phyloP scores from a whole-genome alignment of 2,797 vertebrate species.

The Coregonus suidteri region DNA sequence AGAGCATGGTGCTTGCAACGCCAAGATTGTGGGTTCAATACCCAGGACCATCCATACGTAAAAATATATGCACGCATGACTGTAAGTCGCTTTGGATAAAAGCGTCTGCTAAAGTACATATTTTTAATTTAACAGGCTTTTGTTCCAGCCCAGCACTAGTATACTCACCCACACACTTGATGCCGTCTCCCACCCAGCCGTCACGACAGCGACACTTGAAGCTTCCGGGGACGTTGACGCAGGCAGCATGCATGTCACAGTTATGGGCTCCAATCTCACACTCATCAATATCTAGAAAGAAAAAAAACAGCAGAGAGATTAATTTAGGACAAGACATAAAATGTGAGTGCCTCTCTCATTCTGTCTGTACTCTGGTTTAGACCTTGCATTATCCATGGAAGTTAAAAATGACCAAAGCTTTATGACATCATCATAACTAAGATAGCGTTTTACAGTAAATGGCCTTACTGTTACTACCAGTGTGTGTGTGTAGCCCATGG shows the following conservation, averaged over 20 bases:
- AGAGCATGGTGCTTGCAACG: no score
- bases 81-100: no score
- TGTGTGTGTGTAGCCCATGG: conserved; percentile 9
- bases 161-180: conserved; percentile 88
- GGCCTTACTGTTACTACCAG: conserved; percentile 17
- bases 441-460: conserved; percentile 13
- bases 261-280: conserved; percentile 91
- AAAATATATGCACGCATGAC: no score
- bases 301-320: neutral
- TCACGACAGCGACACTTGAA: conserved; percentile 91
- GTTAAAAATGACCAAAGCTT: neutral
- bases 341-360: neutral
- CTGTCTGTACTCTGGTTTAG: no score
- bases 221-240: conserved; percentile 89
- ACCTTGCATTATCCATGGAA: no score
- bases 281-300: conserved; percentile 85
- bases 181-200: conserved; percentile 90
- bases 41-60: no score
- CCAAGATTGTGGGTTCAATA: no score
- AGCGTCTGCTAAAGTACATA: no score
- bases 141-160: no score
- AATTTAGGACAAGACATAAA: no score
- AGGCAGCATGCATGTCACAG: conserved; percentile 89
- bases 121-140: no score
- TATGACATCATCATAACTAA: neutral